Evolutionary conservation across 2,797 vertebrate species (phyloP).

Genomic region (Caiman crocodilus): DNA sequence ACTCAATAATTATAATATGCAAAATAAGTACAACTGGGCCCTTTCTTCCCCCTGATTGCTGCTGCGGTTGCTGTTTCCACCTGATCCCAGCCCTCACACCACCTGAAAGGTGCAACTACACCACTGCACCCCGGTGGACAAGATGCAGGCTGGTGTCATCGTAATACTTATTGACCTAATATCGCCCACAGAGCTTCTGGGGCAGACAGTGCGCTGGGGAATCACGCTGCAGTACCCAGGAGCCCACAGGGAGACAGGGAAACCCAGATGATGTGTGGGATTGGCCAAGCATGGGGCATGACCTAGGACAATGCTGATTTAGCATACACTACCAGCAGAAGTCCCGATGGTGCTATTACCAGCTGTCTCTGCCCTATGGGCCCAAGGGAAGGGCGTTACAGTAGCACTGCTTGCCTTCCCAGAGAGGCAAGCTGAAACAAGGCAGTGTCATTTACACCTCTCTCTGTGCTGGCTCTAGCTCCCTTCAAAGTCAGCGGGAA

Average conservation of each 20-base stretch:
- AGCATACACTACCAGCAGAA: not conserved
- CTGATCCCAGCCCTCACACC: too few species aligned
- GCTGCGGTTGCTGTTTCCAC: too few species aligned
- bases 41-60: too few species aligned
- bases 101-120: too few species aligned
- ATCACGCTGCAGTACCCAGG: not conserved
- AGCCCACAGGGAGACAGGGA: not conserved
- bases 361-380: not conserved
- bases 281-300: not conserved
- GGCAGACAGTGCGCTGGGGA: not conserved
- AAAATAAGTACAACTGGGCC: too few species aligned
- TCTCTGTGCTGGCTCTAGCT: not conserved
- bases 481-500: accelerated
- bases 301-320: not conserved
- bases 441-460: not conserved
- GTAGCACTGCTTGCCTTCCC: not conserved
- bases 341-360: not conserved
- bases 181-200: not conserved
- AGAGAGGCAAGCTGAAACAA: too few species aligned
- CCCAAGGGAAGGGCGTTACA: accelerated
- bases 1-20: too few species aligned
- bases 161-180: not conserved
- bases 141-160: not conserved
- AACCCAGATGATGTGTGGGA: not conserved
- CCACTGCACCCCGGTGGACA: not conserved